Evolutionary conservation across 2,113 vertebrate species (phyloP).

Genomic region (Podilymbus podiceps): DNA sequence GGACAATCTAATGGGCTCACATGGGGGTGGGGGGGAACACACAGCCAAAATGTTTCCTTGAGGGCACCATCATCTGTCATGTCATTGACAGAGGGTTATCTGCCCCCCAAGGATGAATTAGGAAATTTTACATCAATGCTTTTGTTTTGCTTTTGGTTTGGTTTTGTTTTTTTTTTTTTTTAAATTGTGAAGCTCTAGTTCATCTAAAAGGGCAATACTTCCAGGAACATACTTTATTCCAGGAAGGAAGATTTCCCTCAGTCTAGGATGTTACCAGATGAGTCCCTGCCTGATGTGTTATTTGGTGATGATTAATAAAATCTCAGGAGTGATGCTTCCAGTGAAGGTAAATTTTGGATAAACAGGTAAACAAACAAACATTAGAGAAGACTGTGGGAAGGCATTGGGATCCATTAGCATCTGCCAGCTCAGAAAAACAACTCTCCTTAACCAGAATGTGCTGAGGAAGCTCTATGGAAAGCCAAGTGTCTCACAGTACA

Average conservation of each 20-base stretch:
- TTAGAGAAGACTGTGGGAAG: not conserved
- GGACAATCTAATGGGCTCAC: not conserved
- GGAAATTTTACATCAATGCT: not conserved
- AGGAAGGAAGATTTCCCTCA: not conserved
- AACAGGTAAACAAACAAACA: not conserved
- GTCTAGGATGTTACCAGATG: not conserved
- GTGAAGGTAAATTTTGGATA: not conserved
- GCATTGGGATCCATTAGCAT: not conserved
- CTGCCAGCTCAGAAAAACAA: not conserved
- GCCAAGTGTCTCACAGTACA: not conserved
- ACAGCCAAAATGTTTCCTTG: not conserved
- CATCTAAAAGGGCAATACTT: not conserved
- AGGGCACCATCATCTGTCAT: not conserved
- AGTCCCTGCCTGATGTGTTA: not conserved
- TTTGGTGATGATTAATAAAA: not conserved
- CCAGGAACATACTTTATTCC: not conserved
- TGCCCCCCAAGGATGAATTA: accelerated
- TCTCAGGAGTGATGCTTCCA: not conserved
- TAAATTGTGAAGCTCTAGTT: not conserved
- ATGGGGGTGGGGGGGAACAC: not conserved
- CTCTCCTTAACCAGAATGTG: not conserved
- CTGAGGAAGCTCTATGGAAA: not conserved
- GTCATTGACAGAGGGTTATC: not conserved
- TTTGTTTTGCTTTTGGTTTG: not conserved
- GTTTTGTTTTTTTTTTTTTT: no score